A percentile compares a stretch with the other conserved stretches of the same genome.
Evolutionary conservation across 2,113 vertebrate species (phyloP).

Genomic region (Crotalus horridus): DNA sequence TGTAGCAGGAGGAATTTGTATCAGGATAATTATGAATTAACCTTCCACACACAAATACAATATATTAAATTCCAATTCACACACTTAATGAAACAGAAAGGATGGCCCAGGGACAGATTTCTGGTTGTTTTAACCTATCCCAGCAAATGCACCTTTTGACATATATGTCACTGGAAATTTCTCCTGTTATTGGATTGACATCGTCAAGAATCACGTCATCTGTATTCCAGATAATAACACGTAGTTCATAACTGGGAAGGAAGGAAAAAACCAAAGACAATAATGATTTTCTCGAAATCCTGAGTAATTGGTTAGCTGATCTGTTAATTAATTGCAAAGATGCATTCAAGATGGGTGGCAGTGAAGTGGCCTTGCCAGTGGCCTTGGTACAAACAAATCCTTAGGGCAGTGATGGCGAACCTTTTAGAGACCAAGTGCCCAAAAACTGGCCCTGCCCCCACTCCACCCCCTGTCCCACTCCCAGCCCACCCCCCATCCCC

Average conservation of each 20-base stretch:
- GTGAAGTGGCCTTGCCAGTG: neutral
- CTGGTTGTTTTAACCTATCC: neutral
- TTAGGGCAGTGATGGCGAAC: too few relatives aligned
- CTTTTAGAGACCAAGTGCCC: too few relatives aligned
- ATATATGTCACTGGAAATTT: conserved; percentile 89
- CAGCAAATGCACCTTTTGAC: conserved; percentile 81
- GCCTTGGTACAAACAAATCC: neutral
- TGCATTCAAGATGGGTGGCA: neutral
- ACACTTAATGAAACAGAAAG: neutral
- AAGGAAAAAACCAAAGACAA: neutral
- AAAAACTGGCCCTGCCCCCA: too few relatives aligned
- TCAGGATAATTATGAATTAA: neutral
- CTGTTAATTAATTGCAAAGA: neutral
- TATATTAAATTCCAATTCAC: neutral
- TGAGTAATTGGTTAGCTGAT: neutral
- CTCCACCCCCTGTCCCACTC: too few relatives aligned
- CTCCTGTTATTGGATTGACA: conserved; percentile 87
- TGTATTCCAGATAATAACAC: conserved; percentile 92
- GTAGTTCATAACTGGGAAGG: conserved; percentile 81
- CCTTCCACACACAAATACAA: neutral
- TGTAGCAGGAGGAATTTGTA: neutral
- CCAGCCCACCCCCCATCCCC: too few relatives aligned
- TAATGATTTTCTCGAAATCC: neutral
- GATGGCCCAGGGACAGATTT: neutral
- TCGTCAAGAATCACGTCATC: conserved; percentile 90